Percentiles rank a stretch among this genome's conserved stretches.
These are phyloP conservation scores for Bryconaethiops microstoma DNA, from an alignment of 2,797 vertebrate species.

Conservation along the genomic window DNA sequence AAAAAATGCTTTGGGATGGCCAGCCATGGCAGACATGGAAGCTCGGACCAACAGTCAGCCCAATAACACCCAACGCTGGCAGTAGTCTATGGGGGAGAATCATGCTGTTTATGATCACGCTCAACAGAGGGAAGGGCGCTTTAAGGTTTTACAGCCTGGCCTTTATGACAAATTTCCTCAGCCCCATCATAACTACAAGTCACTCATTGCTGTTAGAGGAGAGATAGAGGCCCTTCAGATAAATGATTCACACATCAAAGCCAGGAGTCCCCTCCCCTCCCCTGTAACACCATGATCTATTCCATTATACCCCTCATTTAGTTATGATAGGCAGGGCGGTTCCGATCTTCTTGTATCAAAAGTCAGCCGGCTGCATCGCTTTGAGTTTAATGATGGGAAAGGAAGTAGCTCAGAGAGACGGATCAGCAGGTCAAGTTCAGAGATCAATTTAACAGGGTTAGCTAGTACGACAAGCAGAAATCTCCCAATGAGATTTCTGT, in stretches of 20 bases:
- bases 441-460: conserved; percentile 26
- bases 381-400: conserved; percentile 46
- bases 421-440: conserved; percentile 43
- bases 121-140: conserved; percentile 36
- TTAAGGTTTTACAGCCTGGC: conserved; percentile 51
- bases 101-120: conserved; percentile 32
- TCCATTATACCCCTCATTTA: conserved; percentile 52
- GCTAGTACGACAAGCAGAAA: conserved; percentile 5
- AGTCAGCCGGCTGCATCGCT: conserved; percentile 36
- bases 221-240: conserved; percentile 49
- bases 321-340: conserved; percentile 49
- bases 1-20: conserved; percentile 5
- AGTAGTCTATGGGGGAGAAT: conserved; percentile 15
- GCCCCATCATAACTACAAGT: conserved; percentile 49
- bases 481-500: background rate
- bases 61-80: conserved; percentile 1
- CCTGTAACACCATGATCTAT: conserved; percentile 27
- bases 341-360: conserved; percentile 38
- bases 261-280: background rate
- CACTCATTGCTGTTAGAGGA: conserved; percentile 53
- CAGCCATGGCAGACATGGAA: background rate
- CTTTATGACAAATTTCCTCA: conserved; percentile 59
- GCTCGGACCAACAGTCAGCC: background rate
- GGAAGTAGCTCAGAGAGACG: conserved; percentile 31
- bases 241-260: conserved; percentile 59